Evolutionary conservation across 1,140 invertebrate genomes (phyloP), one percentile per base, ranked within the genome.

Genomic region (Lasioglossum baleicum): DNA sequence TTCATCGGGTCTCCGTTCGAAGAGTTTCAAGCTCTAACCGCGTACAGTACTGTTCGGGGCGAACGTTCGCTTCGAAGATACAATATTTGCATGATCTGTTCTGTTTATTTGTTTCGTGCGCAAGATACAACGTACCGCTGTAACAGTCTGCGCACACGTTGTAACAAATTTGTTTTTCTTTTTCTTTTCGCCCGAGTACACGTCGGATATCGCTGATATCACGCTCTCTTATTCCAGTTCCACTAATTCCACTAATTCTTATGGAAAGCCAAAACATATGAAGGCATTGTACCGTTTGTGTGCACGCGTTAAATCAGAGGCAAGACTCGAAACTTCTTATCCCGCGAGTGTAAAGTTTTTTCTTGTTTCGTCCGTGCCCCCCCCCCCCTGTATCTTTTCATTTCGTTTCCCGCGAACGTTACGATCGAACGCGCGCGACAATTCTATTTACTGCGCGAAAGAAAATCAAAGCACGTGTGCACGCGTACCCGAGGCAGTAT

Each of bases 191-290:
- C n/a, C 71, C 26, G 26, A 31, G 31, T 63, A 70, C 22, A 26
- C 17, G 42, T 64, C 40, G 67, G 22, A 56, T 26, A 64, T 15
- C 63, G 63, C 26, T 78, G 31, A 53, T 35, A 35, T 74, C 44
- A 22, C 22, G 58, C 53, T 42, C 22, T 65, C 13, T 67, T 75
- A 66, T 72, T 44, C 75, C 83, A 51, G 79, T 71, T 82, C 35
- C 51, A 86, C 31, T 82, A 73, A 53, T 35, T 35, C 80, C 80
- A 67, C 85, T 87, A 84, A 88, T 87, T 89, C 84, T 73, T 88
- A 82, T 87, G 80, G 84, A 76, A 90, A 92, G 91, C 91, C 91
- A 92, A 92, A 92, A 92, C 91, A 92, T 92, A 92, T 92, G 91
- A 92, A 92, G 90, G 91, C 91, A 92, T 92, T 82, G 63, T 80